These are phyloP conservation scores for Sebastes ruberrimus DNA, from an alignment of 2,797 vertebrate species.

Conservation along the genomic window DNA sequence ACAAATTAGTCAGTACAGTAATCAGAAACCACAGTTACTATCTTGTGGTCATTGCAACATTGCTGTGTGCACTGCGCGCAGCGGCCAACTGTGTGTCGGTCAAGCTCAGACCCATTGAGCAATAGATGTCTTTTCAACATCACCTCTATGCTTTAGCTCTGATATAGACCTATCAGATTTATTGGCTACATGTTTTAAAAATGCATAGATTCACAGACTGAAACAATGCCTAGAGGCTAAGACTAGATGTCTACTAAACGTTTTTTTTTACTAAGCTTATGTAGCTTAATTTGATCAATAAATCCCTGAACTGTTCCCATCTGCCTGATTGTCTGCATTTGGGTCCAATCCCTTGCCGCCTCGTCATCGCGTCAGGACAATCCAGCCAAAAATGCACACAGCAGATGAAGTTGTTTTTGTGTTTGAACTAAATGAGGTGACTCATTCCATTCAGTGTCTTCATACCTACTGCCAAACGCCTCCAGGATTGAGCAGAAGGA, in stretches of 20 bases:
- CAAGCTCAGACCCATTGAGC: too few relatives aligned
- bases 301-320: not conserved
- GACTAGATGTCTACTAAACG: too few relatives aligned
- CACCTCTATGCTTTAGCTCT: too few relatives aligned
- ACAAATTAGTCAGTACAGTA: not conserved
- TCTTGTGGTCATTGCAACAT: not conserved
- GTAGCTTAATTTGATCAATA: not conserved
- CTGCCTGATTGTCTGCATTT: not conserved
- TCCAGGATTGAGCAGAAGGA: not conserved
- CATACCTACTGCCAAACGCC: not conserved
- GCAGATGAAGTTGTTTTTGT: not conserved
- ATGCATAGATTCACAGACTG: too few relatives aligned
- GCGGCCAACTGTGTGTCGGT: too few relatives aligned
- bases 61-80: not conserved
- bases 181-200: too few relatives aligned
- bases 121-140: too few relatives aligned
- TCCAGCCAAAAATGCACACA: not conserved
- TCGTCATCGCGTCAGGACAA: not conserved
- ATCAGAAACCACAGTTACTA: not conserved
- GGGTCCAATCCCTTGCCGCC: not conserved
- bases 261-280: not conserved
- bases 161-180: too few relatives aligned
- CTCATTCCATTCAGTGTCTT: not conserved
- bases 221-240: too few relatives aligned
- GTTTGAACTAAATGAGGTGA: not conserved